Conservation (phyloP, 2,888 invertebrate genomes). For the Petrolisthes manimaculis region DNA sequence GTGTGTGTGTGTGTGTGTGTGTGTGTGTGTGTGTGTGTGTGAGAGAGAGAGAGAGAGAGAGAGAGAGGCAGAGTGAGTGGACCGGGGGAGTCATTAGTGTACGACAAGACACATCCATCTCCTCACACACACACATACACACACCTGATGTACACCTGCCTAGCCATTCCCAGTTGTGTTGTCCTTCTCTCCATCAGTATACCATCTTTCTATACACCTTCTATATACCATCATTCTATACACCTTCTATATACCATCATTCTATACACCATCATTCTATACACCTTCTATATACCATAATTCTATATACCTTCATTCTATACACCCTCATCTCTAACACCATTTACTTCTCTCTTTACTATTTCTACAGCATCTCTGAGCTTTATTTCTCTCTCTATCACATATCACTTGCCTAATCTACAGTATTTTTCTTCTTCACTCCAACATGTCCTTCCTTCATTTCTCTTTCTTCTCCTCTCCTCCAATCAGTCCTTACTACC, state of each 20-base stretch:
- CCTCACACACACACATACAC: neutral
- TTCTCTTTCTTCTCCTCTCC: neutral
- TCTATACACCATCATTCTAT: neutral
- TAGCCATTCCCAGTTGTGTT: neutral
- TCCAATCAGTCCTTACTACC: neutral
- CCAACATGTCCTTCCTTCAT: neutral
- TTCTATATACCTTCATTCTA: no score
- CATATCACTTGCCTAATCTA: no score
- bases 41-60: neutral
- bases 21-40: conserved; percentile 17
- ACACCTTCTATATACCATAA: neutral
- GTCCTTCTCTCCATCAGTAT: neutral
- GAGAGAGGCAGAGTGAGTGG: conserved; percentile 12
- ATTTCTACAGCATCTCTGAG: no score
- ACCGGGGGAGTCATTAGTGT: conserved; percentile 28
- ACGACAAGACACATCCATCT: conserved; percentile 40
- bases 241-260: no score
- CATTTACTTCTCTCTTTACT: no score
- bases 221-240: neutral
- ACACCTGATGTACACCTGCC: neutral
- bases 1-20: neutral
- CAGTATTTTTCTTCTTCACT: neutral
- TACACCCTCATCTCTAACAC: no score
- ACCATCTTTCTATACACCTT: no score
- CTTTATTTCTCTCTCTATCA: no score